A percentile compares a stretch with the other conserved stretches of the same genome.
Evolutionary conservation across 2,113 vertebrate species (phyloP).

Genomic region (Carassius gibelio): DNA sequence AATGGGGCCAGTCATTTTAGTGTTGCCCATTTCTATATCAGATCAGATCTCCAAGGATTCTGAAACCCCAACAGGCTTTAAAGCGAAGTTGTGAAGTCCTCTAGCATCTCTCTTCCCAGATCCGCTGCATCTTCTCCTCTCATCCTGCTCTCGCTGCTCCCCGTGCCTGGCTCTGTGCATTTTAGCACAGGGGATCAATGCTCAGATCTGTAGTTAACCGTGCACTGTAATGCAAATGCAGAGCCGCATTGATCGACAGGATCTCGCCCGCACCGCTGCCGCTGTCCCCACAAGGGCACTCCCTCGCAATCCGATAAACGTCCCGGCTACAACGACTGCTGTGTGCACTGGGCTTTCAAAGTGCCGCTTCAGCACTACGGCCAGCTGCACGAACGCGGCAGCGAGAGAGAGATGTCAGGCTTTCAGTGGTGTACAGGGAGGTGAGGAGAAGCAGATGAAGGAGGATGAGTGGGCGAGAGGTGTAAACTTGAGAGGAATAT

Average conservation of each 20-base stretch:
- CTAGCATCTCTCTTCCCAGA: not conserved
- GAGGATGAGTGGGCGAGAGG: slow-evolving; percentile 10
- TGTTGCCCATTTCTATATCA: not conserved
- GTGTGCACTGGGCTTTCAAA: slow-evolving; percentile 34
- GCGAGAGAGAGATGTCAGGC: slow-evolving; percentile 14
- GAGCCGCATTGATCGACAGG: slow-evolving; percentile 55
- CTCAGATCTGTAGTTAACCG: slow-evolving; percentile 64
- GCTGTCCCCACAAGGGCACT: slow-evolving; percentile 58
- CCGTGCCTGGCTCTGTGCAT: slow-evolving; percentile 1
- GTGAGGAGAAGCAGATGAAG: slow-evolving; percentile 25
- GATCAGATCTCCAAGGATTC: not conserved
- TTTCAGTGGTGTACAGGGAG: slow-evolving; percentile 18
- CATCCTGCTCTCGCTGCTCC: not conserved
- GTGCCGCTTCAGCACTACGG: slow-evolving; percentile 55
- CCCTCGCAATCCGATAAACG: slow-evolving; percentile 54
- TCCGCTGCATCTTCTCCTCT: slow-evolving; percentile 4
- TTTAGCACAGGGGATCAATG: slow-evolving; percentile 54
- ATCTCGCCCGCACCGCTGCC: slow-evolving; percentile 45
- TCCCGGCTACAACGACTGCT: slow-evolving; percentile 40
- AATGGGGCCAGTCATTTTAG: not conserved
- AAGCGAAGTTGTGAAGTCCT: not conserved
- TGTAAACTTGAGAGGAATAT: slow-evolving; percentile 44
- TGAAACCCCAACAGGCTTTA: not conserved
- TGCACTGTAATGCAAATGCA: slow-evolving; percentile 64
- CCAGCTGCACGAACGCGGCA: not conserved